A percentile compares a stretch with the other conserved stretches of the same genome.
Conservation (phyloP, 2,113 vertebrate genomes). For the Dasypus novemcinctus region DNA sequence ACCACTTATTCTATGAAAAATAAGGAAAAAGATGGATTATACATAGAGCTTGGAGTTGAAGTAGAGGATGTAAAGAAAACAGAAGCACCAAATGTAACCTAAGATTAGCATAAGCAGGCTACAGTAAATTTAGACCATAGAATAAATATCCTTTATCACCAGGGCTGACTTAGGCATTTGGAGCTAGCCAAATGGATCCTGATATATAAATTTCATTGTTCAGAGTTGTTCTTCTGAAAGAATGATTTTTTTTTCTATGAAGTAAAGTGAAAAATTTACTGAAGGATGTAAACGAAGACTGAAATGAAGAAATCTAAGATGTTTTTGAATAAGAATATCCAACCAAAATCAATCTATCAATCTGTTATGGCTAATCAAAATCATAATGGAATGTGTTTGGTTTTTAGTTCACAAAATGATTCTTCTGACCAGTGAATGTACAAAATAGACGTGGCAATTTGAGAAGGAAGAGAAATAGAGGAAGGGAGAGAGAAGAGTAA, state of each 20-base stretch:
- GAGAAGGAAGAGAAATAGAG: accelerated
- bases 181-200: no score
- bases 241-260: no score
- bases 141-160: neutral
- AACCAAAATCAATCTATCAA: neutral
- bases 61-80: accelerated
- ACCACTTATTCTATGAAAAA: neutral
- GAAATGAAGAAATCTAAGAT: neutral
- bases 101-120: neutral
- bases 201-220: no score
- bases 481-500: no score
- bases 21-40: neutral
- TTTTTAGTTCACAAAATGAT: no score
- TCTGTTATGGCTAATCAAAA: neutral
- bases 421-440: no score
- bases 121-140: neutral
- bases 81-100: accelerated
- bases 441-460: accelerated
- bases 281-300: neutral
- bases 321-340: no score
- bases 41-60: accelerated
- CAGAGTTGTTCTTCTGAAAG: no score
- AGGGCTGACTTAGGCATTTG: no score
- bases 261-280: neutral
- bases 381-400: neutral